A percentile compares a stretch with the other conserved stretches of the same genome.
These are phyloP conservation scores for Camelus bactrianus DNA, from an alignment of 2,113 vertebrate genomes.

Conservation along the genomic window DNA sequence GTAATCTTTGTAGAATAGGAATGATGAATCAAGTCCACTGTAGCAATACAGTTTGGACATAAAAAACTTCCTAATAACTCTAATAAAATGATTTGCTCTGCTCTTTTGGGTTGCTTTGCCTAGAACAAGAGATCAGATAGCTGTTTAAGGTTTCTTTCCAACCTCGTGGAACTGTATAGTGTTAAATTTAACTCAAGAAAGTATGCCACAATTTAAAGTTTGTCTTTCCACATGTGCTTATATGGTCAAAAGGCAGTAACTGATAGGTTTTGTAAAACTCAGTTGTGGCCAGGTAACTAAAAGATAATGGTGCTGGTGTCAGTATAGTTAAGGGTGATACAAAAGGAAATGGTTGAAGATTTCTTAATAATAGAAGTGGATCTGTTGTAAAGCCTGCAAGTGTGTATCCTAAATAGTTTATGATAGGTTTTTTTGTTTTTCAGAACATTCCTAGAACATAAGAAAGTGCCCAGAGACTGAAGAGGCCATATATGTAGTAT, in stretches of 20 bases:
- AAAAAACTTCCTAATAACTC: not conserved
- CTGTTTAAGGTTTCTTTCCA: not conserved
- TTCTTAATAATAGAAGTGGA: constrained; percentile 17
- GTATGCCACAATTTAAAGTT: constrained; percentile 38
- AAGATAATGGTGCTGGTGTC: not conserved
- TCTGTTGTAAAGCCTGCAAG: not conserved
- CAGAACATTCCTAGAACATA: constrained; percentile 42
- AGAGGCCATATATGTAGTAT: not conserved
- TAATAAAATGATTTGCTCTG: constrained; percentile 28
- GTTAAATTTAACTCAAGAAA: constrained; percentile 43
- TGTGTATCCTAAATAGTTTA: constrained; percentile 18
- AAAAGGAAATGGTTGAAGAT: constrained; percentile 22
- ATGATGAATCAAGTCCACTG: not conserved
- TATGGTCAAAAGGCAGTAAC: not conserved
- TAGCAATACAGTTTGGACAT: not conserved
- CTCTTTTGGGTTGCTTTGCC: not conserved
- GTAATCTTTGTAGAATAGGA: not conserved
- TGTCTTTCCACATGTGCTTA: not conserved
- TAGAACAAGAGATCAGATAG: not conserved
- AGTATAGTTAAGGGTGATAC: not conserved
- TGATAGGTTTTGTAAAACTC: constrained; percentile 34
- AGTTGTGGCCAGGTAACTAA: not conserved
- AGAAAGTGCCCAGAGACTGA: not conserved
- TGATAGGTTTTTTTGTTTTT: constrained; percentile 47
- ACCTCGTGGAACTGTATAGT: constrained; percentile 1